A percentile compares a stretch with the other conserved stretches of the same genome.
phyloP scores from a whole-genome alignment of 2,113 vertebrate genomes.

The Chaenocephalus aceratus region DNA sequence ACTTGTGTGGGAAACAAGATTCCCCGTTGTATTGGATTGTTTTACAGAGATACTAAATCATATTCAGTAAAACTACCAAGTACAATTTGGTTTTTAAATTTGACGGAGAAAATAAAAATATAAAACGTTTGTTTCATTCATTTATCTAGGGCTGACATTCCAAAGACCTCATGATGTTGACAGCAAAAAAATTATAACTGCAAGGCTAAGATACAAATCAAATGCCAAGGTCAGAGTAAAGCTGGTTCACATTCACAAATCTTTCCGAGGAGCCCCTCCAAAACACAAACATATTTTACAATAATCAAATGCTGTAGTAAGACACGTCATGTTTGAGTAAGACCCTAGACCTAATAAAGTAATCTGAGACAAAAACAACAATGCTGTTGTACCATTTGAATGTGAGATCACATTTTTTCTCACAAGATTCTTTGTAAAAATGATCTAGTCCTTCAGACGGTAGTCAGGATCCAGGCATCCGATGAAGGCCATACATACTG shows the following conservation, averaged over 20 bases:
- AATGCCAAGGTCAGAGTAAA: constrained; percentile 4
- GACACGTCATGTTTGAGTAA: background rate
- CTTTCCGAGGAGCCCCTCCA: background rate
- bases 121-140: constrained; percentile 17
- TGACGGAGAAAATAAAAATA: constrained; percentile 23
- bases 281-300: background rate
- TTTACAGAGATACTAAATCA: constrained; percentile 18
- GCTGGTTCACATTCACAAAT: background rate
- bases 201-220: background rate
- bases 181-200: background rate
- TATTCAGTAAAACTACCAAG: constrained; percentile 15
- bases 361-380: background rate
- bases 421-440: constrained; percentile 6
- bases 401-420: background rate
- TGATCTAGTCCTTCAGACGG: constrained; percentile 26
- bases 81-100: constrained; percentile 6
- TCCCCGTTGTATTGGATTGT: constrained; percentile 11
- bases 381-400: background rate
- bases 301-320: background rate
- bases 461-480: constrained; percentile 4
- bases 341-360: background rate
- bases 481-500: constrained; percentile 41
- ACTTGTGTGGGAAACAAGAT: constrained; percentile 31
- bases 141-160: constrained; percentile 3
- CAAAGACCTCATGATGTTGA: constrained; percentile 2